phyloP scores from a whole-genome alignment of 2,113 vertebrate genomes.

The Neogobius melanostomus region DNA sequence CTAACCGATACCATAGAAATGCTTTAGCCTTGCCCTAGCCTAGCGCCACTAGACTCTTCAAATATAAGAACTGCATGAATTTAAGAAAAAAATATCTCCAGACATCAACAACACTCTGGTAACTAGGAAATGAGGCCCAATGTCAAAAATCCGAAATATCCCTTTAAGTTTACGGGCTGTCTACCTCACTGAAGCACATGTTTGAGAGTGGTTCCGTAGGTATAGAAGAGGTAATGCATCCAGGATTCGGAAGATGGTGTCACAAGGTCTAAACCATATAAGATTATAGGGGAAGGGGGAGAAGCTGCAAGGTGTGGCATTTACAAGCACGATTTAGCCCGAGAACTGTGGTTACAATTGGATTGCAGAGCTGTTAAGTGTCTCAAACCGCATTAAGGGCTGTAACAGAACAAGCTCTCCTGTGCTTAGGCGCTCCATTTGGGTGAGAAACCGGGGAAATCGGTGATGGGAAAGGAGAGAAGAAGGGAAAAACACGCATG shows the following conservation, averaged over 20 bases:
- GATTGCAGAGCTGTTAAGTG: neutral
- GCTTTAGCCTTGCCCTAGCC: no score
- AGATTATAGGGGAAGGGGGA: neutral
- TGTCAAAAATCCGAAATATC: no score
- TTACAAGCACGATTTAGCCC: neutral
- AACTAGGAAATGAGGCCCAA: no score
- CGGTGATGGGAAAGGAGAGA: neutral
- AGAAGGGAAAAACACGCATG: neutral
- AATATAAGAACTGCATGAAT: no score
- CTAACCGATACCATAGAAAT: no score
- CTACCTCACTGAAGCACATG: conserved; percentile 16
- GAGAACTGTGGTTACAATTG: neutral
- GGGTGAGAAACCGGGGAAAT: neutral
- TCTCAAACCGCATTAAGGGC: neutral
- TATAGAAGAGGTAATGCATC: neutral
- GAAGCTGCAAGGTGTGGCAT: conserved; percentile 1
- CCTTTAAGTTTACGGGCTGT: conserved; percentile 27
- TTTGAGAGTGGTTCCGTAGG: conserved; percentile 25
- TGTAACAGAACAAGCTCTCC: neutral
- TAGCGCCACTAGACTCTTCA: no score
- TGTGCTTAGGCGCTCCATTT: neutral
- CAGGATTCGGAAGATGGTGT: neutral
- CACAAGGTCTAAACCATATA: neutral
- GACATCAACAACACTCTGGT: no score
- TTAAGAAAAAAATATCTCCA: no score